Evolutionary conservation across 1,140 invertebrate species (phyloP), one percentile per base, ranked within the genome.

Genomic region (Papilio xuthus): DNA sequence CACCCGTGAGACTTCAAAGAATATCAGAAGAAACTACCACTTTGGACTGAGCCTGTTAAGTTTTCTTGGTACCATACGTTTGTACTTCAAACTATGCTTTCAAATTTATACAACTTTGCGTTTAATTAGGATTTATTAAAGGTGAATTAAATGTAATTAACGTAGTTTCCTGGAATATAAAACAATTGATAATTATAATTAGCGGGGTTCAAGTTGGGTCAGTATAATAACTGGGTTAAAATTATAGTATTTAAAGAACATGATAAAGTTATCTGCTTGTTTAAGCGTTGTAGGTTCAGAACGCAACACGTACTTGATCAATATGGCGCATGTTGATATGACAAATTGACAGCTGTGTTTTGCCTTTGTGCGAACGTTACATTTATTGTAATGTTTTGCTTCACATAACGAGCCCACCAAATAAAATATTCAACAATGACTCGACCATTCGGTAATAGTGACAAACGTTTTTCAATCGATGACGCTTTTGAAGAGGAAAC

Each of bases 401-500:
- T 90, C 86, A 87, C 82, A 85, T 86, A 82, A 88, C 78, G 80
- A 89, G 81, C 80, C 76, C 77, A 79, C 83, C 85, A 86, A 85
- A 79, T 87, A 85, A 79, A 84, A 87, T 82, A 85, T 83, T 87
- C 83, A 87, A 93, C 81, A 88, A 94, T 94, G 94, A 92, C 93
- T 79, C 86, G 89, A 86, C 85, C 90, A 56, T 93, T 92, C 78
- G 90, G 91, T 78, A 93, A 89, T 69, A 92, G 88, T 86, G 94
- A 94, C 81, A 96, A 96, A 88, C 94, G 95, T 79, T 97, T 97
- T 94, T 96, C 96, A 67, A 97, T 97, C 83, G 97, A 97, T 89
- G 97, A 97, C 91, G 97, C 97, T 13, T 97, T 97, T 88, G 96
- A 97, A 90, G 96, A 97, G 88, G 96, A 97, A 85, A 96, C 96